phyloP scores from a whole-genome alignment of 2,113 vertebrate genomes.

The Crotophaga sulcirostris region DNA sequence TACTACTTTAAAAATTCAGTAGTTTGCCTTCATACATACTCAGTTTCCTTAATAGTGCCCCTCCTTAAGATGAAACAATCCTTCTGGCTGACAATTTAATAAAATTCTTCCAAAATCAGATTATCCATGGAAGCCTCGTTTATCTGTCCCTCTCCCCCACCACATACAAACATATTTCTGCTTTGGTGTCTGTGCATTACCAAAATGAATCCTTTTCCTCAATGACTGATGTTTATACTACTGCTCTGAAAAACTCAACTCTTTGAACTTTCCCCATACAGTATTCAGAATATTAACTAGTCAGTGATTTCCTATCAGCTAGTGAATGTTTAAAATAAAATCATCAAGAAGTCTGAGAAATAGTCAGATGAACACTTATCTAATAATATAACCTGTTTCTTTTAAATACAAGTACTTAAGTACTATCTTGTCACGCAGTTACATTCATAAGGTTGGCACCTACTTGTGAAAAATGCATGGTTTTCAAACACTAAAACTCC shows the following conservation, averaged over 20 bases:
- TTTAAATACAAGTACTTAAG: not conserved
- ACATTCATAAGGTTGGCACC: not conserved
- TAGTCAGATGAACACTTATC: not conserved
- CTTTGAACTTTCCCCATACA: not conserved
- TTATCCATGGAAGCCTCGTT: not conserved
- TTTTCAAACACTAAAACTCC: not conserved
- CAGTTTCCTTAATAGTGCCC: not conserved
- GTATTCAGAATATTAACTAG: not conserved
- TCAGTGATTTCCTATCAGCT: not conserved
- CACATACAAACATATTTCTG: not conserved
- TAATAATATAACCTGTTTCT: not conserved
- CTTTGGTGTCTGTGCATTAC: not conserved
- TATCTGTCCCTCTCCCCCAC: not conserved
- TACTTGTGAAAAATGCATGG: fast-evolving
- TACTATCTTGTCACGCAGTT: not conserved
- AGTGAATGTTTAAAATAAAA: not conserved
- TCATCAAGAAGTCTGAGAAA: not conserved
- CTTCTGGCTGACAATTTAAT: not conserved
- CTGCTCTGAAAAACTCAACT: not conserved
- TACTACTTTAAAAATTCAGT: not conserved
- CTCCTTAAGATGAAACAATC: not conserved
- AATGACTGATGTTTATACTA: not conserved
- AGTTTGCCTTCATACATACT: not conserved
- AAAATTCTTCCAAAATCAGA: not conserved
- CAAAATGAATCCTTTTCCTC: not conserved